Percentiles rank a stretch among this genome's conserved stretches.
Evolutionary conservation across 2,888 invertebrate genomes (phyloP).

Genomic region (Imbricaverruca yamaguchii): DNA sequence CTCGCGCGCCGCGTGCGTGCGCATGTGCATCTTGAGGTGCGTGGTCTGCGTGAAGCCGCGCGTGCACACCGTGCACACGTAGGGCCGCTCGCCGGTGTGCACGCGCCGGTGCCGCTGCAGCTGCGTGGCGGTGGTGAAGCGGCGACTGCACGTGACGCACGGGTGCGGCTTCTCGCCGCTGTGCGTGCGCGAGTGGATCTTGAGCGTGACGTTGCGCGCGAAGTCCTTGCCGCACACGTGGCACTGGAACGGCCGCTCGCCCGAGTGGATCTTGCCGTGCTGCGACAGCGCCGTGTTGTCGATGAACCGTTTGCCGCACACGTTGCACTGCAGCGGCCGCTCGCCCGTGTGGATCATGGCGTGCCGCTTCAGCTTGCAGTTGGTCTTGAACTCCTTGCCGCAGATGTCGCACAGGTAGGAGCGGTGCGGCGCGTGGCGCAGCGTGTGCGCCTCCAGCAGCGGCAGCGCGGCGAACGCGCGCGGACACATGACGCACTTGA

Average conservation of each 20-base stretch:
- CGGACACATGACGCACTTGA: not conserved
- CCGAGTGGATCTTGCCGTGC: not conserved
- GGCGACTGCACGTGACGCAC: not conserved
- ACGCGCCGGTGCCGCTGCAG: not conserved
- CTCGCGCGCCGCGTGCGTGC: not conserved
- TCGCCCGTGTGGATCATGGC: not conserved
- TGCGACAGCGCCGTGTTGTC: not conserved
- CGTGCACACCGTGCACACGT: not conserved
- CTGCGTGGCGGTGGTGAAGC: not conserved
- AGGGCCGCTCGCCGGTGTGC: conserved; percentile 3
- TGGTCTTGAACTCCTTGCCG: conserved; percentile 11
- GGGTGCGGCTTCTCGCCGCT: conserved; percentile 1
- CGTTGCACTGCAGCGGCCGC: not conserved
- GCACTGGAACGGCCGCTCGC: conserved; percentile 17
- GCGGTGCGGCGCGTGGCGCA: not conserved
- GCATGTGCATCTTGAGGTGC: conserved; percentile 3
- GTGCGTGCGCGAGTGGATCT: conserved; percentile 6
- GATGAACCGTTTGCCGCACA: not conserved
- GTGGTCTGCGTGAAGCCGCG: conserved; percentile 5
- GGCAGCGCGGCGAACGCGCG: not conserved
- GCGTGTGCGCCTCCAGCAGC: not conserved
- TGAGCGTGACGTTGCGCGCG: conserved; percentile 15
- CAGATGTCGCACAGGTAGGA: not conserved
- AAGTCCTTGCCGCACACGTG: conserved; percentile 10
- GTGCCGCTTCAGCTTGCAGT: not conserved